phyloP scores from a whole-genome alignment of 2,797 vertebrate species.

The Anas acuta region DNA sequence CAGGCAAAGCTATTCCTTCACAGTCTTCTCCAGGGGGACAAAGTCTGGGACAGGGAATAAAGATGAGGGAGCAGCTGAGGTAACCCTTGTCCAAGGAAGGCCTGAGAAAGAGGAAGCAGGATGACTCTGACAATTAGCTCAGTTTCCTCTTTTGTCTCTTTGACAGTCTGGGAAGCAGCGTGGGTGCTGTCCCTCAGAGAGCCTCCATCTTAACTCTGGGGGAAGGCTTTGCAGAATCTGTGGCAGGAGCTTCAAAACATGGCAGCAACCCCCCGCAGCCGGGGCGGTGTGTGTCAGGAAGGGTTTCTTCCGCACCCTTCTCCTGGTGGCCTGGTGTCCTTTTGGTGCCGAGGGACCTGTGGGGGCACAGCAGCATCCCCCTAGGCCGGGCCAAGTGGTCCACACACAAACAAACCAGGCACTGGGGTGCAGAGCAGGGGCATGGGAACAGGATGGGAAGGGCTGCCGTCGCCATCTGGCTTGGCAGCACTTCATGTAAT shows the following conservation, averaged over 20 bases:
- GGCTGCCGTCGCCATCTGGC: not conserved
- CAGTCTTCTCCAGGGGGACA: not conserved
- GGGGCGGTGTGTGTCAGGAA: fast-evolving
- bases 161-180: not conserved
- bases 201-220: not conserved
- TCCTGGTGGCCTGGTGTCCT: not conserved
- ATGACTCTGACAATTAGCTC: not conserved
- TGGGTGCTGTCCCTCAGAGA: not conserved
- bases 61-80: fast-evolving
- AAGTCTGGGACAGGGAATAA: not conserved
- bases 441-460: fast-evolving
- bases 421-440: too few relatives aligned
- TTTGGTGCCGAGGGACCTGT: too few relatives aligned
- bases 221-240: not conserved
- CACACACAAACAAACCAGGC: not conserved
- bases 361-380: not conserved
- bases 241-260: not conserved
- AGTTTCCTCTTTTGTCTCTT: not conserved
- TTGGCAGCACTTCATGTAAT: not conserved
- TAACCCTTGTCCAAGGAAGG: not conserved
- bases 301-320: not conserved
- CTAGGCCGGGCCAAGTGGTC: too few relatives aligned
- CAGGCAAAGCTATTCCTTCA: not conserved
- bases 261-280: too few relatives aligned
- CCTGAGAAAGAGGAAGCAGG: not conserved